These are phyloP conservation scores for Paedocypris micromegethes DNA, from an alignment of 2,797 vertebrate species.

Conservation along the genomic window DNA sequence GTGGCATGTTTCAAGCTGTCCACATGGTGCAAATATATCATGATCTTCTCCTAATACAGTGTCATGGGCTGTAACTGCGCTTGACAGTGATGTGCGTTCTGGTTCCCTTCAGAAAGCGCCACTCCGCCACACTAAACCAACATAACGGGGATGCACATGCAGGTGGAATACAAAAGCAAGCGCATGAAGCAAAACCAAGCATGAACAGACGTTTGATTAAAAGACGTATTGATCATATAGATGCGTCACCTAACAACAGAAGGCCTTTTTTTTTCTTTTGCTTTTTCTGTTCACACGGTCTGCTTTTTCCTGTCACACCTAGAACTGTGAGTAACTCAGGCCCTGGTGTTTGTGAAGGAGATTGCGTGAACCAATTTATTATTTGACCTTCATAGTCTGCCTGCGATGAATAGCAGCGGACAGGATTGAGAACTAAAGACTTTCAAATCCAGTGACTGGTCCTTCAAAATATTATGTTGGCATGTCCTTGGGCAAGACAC, in stretches of 20 bases:
- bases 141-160: no score
- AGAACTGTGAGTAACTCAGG: constrained; percentile 47
- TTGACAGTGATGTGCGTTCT: constrained; percentile 19
- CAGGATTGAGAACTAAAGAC: no score
- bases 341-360: constrained; percentile 66
- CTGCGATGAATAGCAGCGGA: background rate
- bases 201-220: no score
- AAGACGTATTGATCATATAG: no score
- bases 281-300: constrained; percentile 63
- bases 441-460: no score
- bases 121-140: no score
- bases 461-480: no score
- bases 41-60: constrained; percentile 34
- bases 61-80: constrained; percentile 9
- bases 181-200: no score
- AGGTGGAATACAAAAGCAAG: no score
- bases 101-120: constrained; percentile 3
- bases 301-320: constrained; percentile 54
- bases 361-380: constrained; percentile 70
- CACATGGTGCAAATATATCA: constrained; percentile 37
- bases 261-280: constrained; percentile 28
- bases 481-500: no score
- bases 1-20: constrained; percentile 33
- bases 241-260: no score
- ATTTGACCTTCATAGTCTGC: constrained; percentile 57